Conservation (phyloP, 2,113 vertebrate genomes). For the Phyllostomus hastatus region DNA sequence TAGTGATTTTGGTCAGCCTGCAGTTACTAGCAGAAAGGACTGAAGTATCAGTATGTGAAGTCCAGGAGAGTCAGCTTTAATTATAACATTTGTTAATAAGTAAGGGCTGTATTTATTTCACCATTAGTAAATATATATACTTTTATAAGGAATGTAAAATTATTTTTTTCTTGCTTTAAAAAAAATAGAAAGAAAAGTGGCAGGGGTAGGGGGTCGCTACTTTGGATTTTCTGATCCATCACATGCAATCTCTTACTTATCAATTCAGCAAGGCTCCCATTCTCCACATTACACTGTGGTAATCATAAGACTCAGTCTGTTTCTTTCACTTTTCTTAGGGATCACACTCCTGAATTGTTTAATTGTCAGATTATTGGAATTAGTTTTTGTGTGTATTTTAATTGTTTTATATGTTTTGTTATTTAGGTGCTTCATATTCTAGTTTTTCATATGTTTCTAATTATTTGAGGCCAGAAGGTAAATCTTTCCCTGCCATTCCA, state of each 20-base stretch:
- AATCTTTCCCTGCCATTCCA: neutral
- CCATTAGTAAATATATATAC: constrained; percentile 71
- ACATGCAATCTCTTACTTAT: neutral
- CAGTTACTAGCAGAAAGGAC: constrained; percentile 46
- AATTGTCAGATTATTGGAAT: neutral
- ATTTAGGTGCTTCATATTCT: neutral
- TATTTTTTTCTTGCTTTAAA: constrained; percentile 66
- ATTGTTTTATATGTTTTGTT: neutral
- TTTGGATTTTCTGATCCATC: neutral
- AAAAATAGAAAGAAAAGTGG: neutral
- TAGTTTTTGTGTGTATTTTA: neutral
- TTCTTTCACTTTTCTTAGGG: neutral
- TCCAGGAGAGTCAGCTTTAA: neutral
- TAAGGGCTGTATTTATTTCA: constrained; percentile 67
- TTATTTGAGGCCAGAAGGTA: neutral
- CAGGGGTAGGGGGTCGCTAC: too few species aligned
- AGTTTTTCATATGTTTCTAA: neutral
- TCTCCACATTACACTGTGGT: neutral
- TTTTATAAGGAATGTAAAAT: constrained; percentile 74
- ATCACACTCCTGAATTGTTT: neutral
- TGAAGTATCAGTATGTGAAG: constrained; percentile 17
- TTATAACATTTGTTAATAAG: constrained; percentile 28
- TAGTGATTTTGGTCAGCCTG: constrained; percentile 28
- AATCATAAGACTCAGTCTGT: neutral
- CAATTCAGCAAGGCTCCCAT: neutral